phyloP scores from a whole-genome alignment of 2,797 vertebrate genomes.

The Ispidina lecontei region DNA sequence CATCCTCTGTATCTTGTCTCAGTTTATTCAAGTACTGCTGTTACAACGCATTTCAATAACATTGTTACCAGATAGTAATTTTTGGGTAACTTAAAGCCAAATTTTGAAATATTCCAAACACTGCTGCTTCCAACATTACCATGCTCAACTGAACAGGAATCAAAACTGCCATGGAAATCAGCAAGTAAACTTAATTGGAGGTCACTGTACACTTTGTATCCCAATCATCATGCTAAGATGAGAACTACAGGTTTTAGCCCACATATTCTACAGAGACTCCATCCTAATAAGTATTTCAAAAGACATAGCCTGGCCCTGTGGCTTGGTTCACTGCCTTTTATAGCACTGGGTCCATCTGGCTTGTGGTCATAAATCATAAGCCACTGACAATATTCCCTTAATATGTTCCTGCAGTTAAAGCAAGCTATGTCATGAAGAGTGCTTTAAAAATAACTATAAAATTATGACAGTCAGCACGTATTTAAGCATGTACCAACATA shows the following conservation, averaged over 20 bases:
- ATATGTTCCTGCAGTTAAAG: not conserved
- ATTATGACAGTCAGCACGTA: not conserved
- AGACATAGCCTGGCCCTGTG: not conserved
- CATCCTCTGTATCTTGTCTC: not conserved
- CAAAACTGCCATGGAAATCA: not conserved
- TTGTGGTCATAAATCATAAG: not conserved
- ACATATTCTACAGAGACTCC: not conserved
- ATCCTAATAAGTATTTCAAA: not conserved
- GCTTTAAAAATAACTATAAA: not conserved
- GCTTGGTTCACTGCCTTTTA: not conserved
- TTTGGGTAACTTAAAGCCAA: not conserved
- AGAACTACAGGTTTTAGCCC: not conserved
- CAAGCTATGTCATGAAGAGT: not conserved
- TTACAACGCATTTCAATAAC: not conserved
- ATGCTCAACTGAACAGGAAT: not conserved
- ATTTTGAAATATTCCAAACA: not conserved
- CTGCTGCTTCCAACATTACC: not conserved
- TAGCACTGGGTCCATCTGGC: fast-evolving
- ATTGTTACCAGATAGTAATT: not conserved
- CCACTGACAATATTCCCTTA: not conserved
- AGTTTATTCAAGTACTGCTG: not conserved
- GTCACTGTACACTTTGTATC: not conserved
- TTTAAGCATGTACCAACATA: not conserved
- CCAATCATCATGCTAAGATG: not conserved
- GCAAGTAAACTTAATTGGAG: not conserved